These are phyloP conservation scores for Lepisosteus oculatus DNA, from an alignment of 2,113 vertebrate genomes.

Conservation along the genomic window DNA sequence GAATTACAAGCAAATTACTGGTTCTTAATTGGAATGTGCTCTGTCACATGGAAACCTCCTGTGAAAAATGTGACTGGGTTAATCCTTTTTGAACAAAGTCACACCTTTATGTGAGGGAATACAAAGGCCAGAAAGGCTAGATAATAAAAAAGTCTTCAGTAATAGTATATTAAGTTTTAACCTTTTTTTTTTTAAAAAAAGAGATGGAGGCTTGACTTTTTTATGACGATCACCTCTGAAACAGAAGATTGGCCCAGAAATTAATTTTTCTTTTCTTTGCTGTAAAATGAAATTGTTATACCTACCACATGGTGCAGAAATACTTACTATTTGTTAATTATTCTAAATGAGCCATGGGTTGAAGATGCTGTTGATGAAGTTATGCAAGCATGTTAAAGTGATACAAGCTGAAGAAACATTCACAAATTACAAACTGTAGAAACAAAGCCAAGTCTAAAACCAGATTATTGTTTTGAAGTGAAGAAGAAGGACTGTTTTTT, in stretches of 20 bases:
- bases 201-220: not conserved
- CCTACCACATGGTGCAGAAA: not conserved
- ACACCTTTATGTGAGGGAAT: not conserved
- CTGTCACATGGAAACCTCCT: conserved; percentile 69
- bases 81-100: conserved; percentile 15
- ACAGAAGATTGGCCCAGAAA: not conserved
- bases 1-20: conserved; percentile 84
- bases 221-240: not conserved
- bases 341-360: not conserved
- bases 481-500: not conserved
- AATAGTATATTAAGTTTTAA: conserved; percentile 2
- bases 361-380: not conserved
- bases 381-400: not conserved
- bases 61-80: conserved; percentile 59
- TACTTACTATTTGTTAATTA: conserved; percentile 5
- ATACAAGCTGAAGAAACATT: not conserved
- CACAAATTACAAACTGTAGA: not conserved
- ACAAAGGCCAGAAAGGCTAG: not conserved
- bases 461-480: too few species aligned
- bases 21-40: conserved; percentile 75
- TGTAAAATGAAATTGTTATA: conserved; percentile 1
- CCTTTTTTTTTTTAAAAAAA: not conserved
- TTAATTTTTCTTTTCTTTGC: not conserved
- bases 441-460: conserved; percentile 6
- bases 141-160: not conserved